These are phyloP conservation scores for Crocodylus rhombifer DNA, from an alignment of 2,797 vertebrate species.

Conservation along the genomic window DNA sequence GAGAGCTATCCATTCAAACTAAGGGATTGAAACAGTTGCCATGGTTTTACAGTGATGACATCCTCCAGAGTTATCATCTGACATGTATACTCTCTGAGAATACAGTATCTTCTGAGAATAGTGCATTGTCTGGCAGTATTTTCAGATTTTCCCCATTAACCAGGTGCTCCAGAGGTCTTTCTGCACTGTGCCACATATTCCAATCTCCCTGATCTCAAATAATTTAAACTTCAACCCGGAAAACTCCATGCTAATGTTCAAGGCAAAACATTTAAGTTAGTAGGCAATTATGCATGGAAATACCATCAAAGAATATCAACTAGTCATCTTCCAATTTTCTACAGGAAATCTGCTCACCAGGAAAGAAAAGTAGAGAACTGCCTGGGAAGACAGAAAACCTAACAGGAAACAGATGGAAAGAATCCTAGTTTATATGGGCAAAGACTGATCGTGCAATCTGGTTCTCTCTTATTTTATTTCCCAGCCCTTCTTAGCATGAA, in stretches of 20 bases:
- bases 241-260: background rate
- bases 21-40: no score
- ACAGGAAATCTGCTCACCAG: background rate
- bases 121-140: no score
- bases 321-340: background rate
- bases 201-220: background rate
- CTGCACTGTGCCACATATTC: background rate
- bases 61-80: no score
- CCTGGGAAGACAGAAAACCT: no score
- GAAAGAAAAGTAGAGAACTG: background rate
- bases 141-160: background rate
- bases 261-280: background rate
- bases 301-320: background rate
- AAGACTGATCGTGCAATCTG: no score
- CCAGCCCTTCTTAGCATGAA: rapidly evolving
- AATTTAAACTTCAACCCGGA: background rate
- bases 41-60: no score
- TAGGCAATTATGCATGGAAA: background rate
- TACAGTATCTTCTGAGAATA: no score
- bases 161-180: background rate
- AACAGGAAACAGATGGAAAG: no score
- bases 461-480: background rate
- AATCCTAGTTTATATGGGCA: no score
- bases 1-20: no score
- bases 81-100: no score